A percentile compares a stretch with the other conserved stretches of the same genome.
Evolutionary conservation across 2,113 vertebrate genomes (phyloP).

Genomic region (Puma concolor): DNA sequence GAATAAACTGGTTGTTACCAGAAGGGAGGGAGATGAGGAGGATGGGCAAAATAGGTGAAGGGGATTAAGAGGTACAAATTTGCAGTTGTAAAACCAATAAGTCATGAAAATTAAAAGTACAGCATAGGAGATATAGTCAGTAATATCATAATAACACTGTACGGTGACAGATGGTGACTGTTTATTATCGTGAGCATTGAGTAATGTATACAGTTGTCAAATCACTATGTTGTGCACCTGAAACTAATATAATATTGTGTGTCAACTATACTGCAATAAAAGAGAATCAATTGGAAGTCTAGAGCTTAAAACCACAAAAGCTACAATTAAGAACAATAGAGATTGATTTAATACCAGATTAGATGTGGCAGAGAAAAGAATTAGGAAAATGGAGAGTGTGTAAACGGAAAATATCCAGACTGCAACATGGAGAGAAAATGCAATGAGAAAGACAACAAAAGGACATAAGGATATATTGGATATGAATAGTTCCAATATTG

Average conservation of each 20-base stretch:
- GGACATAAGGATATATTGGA: rapidly evolving
- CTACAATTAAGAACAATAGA: neutral
- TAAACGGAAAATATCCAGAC: neutral
- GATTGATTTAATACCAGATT: neutral
- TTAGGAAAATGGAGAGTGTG: neutral
- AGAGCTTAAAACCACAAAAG: neutral
- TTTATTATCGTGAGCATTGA: neutral
- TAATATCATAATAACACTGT: neutral
- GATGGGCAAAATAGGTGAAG: neutral
- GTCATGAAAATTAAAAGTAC: neutral
- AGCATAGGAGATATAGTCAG: neutral
- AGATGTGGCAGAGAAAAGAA: neutral
- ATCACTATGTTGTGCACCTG: neutral
- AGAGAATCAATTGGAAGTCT: neutral
- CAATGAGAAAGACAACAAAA: neutral
- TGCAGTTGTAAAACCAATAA: neutral
- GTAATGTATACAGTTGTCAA: neutral
- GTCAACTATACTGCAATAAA: neutral
- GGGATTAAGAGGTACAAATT: neutral
- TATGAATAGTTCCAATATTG: neutral
- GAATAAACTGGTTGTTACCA: neutral
- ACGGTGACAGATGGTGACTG: neutral
- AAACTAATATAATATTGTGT: neutral
- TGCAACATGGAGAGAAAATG: neutral
- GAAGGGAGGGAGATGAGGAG: neutral